Evolutionary conservation across 2,797 vertebrate genomes (phyloP).

Genomic region (Urophycis tenuis): DNA sequence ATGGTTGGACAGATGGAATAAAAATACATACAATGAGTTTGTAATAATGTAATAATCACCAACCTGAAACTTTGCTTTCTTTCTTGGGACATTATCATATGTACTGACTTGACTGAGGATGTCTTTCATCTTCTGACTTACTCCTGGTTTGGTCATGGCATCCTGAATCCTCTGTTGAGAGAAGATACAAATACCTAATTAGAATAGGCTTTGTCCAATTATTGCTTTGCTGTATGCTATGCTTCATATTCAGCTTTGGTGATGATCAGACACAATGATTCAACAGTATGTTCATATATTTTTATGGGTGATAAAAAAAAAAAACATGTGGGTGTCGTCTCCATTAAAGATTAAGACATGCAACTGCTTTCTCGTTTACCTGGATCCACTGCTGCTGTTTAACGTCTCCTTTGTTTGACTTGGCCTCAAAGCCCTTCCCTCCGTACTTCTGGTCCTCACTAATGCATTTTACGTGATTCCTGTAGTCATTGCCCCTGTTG

Average conservation of each 20-base stretch:
- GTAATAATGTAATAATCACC: conserved; percentile 8
- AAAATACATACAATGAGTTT: neutral
- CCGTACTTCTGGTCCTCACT: conserved; percentile 96
- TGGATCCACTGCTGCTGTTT: conserved; percentile 95
- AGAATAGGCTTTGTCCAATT: neutral
- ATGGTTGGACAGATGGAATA: neutral
- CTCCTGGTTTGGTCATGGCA: conserved; percentile 76
- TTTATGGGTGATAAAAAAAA: neutral
- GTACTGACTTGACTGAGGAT: conserved; percentile 80
- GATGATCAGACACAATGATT: neutral
- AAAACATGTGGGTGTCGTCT: no score
- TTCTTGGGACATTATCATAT: conserved; percentile 90
- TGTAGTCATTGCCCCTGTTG: conserved; percentile 86
- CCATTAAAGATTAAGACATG: neutral
- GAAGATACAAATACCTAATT: neutral
- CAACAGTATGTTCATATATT: neutral
- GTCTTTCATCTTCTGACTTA: conserved; percentile 74
- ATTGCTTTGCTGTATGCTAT: neutral
- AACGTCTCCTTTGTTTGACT: conserved; percentile 83
- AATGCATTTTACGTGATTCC: conserved; percentile 79
- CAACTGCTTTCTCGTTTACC: conserved; percentile 59
- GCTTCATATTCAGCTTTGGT: neutral
- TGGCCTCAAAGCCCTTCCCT: conserved; percentile 85
- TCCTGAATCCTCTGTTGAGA: conserved; percentile 79
- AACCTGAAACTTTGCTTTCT: conserved; percentile 94